Percentiles rank a stretch among this genome's conserved stretches.
Conservation (phyloP, 2,797 vertebrate genomes). For the Siniperca undulata region DNA sequence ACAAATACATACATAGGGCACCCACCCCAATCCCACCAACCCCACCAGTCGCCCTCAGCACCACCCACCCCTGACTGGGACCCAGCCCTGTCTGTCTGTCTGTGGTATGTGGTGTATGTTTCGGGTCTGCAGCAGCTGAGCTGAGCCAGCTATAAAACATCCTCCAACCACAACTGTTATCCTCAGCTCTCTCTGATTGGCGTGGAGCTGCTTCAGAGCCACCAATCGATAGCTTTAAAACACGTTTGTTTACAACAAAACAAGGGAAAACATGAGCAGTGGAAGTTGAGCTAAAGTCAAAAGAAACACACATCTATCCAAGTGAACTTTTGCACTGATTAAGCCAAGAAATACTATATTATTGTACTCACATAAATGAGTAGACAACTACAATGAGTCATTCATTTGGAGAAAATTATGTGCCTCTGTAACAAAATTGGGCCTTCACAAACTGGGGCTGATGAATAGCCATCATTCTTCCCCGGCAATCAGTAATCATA, state of each 20-base stretch:
- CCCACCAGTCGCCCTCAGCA: slow-evolving; percentile 21
- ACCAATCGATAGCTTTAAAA: slow-evolving; percentile 10
- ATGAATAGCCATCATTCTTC: slow-evolving; percentile 52
- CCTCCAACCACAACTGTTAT: slow-evolving; percentile 61
- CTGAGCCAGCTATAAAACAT: slow-evolving; percentile 61
- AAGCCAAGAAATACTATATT: slow-evolving; percentile 2
- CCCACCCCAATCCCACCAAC: slow-evolving; percentile 24
- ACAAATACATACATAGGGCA: slow-evolving; percentile 32
- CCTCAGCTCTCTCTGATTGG: slow-evolving; percentile 41
- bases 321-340: slow-evolving; percentile 18
- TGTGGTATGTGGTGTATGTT: slow-evolving; percentile 75
- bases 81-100: slow-evolving; percentile 70
- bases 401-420: slow-evolving; percentile 28
- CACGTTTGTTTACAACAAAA: slow-evolving; percentile 20
- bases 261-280: background rate
- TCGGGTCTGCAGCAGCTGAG: slow-evolving; percentile 69
- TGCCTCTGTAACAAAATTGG: slow-evolving; percentile 1
- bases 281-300: background rate
- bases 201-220: slow-evolving; percentile 7
- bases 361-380: slow-evolving; percentile 7
- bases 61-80: slow-evolving; percentile 42
- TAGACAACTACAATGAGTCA: slow-evolving; percentile 18
- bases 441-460: slow-evolving; percentile 30
- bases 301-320: background rate
- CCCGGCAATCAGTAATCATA: slow-evolving; percentile 54